phyloP scores from a whole-genome alignment of 2,113 vertebrate genomes.

The Festucalex cinctus region DNA sequence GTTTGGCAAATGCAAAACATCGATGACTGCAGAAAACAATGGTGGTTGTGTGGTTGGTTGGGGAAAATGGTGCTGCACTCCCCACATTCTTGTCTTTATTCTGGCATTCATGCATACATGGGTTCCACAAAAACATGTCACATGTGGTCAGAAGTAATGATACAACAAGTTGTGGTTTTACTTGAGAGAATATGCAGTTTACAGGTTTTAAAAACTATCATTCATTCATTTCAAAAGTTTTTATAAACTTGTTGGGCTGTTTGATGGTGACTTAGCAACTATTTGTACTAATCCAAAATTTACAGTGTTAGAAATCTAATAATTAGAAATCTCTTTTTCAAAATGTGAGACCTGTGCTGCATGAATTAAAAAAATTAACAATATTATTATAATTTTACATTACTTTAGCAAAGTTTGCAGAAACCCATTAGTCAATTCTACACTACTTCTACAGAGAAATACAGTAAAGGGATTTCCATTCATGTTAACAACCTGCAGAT shows the following conservation, averaged over 20 bases:
- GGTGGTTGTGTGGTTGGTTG: not conserved
- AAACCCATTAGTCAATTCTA: not conserved
- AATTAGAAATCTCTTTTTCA: not conserved
- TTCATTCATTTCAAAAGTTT: not conserved
- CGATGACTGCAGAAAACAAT: constrained; percentile 1
- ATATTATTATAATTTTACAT: not conserved
- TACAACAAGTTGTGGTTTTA: not conserved
- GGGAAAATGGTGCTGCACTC: not conserved
- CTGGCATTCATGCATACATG: not conserved
- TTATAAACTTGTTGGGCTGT: not conserved
- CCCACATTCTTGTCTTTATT: constrained; percentile 7
- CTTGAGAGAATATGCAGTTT: not conserved
- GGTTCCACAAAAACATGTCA: constrained; percentile 12
- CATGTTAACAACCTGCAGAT: not conserved
- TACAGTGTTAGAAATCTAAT: not conserved
- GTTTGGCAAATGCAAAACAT: constrained; percentile 3
- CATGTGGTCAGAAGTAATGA: constrained; percentile 9
- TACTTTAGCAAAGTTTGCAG: not conserved
- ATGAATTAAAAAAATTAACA: not conserved
- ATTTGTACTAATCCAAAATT: not conserved
- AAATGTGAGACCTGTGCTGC: not conserved
- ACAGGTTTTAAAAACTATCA: not conserved
- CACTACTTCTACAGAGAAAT: not conserved
- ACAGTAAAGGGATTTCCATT: not conserved
- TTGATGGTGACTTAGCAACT: not conserved